phyloP scores from a whole-genome alignment of 2,113 vertebrate genomes.

The Otolemur garnettii region DNA sequence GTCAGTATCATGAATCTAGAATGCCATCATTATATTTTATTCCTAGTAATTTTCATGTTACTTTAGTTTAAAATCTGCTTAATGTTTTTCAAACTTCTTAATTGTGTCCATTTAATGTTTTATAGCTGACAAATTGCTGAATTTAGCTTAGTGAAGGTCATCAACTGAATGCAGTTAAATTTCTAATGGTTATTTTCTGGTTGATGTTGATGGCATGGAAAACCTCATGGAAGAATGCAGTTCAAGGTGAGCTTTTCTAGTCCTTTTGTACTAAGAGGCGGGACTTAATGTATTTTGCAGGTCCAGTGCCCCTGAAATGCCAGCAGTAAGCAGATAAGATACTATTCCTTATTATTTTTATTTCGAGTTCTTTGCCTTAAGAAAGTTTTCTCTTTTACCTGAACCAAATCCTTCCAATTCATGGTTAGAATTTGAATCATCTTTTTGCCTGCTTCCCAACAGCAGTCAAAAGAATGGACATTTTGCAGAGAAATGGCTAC shows the following conservation, averaged over 20 bases:
- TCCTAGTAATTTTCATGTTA: constrained; percentile 57
- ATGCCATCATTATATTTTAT: constrained; percentile 24
- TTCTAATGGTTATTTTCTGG: constrained; percentile 71
- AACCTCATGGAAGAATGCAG: constrained; percentile 56
- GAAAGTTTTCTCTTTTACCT: constrained; percentile 36
- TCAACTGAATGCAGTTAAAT: constrained; percentile 62
- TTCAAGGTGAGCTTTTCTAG: constrained; percentile 73
- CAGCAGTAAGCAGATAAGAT: background rate
- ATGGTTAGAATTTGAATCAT: constrained; percentile 28
- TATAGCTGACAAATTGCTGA: constrained; percentile 71
- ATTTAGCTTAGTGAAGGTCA: constrained; percentile 71
- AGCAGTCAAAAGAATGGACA: constrained; percentile 24
- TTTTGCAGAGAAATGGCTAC: constrained; percentile 1
- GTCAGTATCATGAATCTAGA: background rate
- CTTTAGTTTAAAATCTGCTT: constrained; percentile 51
- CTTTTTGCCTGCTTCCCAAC: background rate
- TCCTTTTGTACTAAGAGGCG: constrained; percentile 42
- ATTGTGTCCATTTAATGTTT: constrained; percentile 73
- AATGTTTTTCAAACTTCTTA: constrained; percentile 58
- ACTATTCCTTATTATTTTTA: background rate
- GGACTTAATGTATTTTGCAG: constrained; percentile 41
- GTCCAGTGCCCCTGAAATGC: background rate
- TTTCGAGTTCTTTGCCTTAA: constrained; percentile 29
- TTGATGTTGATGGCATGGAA: constrained; percentile 67
- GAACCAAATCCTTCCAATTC: constrained; percentile 15